Evolutionary conservation across 2,888 invertebrate genomes (phyloP).

Genomic region (Cartodere bifasciata): DNA sequence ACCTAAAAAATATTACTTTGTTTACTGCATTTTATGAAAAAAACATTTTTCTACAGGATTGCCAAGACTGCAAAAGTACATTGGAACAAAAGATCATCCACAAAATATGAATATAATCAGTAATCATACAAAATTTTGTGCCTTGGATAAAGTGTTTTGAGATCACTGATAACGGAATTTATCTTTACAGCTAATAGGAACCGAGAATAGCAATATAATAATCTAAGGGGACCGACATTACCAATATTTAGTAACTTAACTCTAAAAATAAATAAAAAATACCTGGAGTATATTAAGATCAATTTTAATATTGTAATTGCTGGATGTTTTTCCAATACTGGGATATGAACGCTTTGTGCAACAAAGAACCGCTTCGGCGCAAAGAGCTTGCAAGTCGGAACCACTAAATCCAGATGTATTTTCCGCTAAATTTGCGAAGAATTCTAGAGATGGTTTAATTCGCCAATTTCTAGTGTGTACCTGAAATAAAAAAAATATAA

Average conservation of each 20-base stretch:
- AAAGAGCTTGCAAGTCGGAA: conserved; percentile 75
- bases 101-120: no score
- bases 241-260: conserved; percentile 22
- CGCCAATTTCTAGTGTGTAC: conserved; percentile 38
- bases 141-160: no score
- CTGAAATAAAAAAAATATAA: conserved; percentile 23
- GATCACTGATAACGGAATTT: no score
- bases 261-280: conserved; percentile 1
- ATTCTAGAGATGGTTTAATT: conserved; percentile 36
- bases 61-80: no score
- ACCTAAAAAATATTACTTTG: conserved; percentile 22
- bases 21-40: no score
- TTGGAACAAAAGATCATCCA: no score
- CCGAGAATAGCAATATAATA: conserved; percentile 4
- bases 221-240: not conserved
- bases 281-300: conserved; percentile 21
- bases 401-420: conserved; percentile 61
- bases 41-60: no score
- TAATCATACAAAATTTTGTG: no score
- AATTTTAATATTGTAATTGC: conserved; percentile 18
- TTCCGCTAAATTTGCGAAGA: conserved; percentile 45
- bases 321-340: conserved; percentile 57
- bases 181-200: no score
- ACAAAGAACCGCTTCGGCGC: conserved; percentile 68
- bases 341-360: conserved; percentile 69